phyloP scores from a whole-genome alignment of 2,888 invertebrate genomes.

The Pecten maximus region DNA sequence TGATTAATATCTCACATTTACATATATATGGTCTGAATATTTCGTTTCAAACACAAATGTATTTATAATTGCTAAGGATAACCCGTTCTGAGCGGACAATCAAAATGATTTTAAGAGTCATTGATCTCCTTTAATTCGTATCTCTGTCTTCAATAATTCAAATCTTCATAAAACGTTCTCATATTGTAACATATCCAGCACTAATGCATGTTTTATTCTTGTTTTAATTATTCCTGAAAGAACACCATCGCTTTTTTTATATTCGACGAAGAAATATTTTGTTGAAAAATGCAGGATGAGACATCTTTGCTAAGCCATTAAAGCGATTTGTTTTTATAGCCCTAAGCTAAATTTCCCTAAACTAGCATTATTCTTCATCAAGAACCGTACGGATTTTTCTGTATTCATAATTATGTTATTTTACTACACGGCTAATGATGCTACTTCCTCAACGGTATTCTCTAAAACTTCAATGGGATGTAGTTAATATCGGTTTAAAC shows the following conservation, averaged over 20 bases:
- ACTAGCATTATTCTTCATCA: neutral
- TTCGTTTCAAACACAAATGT: no score
- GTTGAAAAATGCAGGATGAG: neutral
- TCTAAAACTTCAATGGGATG: slow-evolving; percentile 11
- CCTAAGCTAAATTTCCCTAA: neutral
- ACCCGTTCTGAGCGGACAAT: neutral
- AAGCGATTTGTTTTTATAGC: slow-evolving; percentile 25
- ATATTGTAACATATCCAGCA: neutral
- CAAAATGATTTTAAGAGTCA: neutral
- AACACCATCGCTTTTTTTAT: neutral
- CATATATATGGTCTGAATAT: no score
- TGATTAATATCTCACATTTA: no score
- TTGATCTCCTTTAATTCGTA: neutral
- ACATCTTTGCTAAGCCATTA: neutral
- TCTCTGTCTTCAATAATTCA: neutral
- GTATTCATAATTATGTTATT: slow-evolving; percentile 33
- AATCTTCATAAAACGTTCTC: neutral
- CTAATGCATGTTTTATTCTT: neutral
- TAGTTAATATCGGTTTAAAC: slow-evolving; percentile 31
- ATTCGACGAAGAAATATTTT: neutral
- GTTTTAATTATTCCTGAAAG: neutral
- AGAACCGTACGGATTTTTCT: neutral
- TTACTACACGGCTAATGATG: neutral
- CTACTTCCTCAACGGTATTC: neutral
- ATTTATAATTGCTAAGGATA: neutral